Percentiles rank a stretch among this genome's conserved stretches.
phyloP scores from a whole-genome alignment of 2,888 invertebrate species.

The Oithona nana region DNA sequence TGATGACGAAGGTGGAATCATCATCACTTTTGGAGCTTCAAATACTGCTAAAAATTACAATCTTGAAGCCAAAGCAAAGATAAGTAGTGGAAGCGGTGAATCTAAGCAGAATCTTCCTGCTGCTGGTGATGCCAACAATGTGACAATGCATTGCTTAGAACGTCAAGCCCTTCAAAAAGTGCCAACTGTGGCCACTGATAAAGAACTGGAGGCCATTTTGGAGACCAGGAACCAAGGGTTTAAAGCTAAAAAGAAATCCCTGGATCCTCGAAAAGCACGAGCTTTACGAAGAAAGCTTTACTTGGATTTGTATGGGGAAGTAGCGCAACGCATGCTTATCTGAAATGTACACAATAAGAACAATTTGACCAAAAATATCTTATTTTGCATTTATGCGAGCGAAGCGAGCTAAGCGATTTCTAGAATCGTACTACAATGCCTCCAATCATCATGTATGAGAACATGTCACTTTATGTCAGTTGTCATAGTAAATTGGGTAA shows the following conservation, averaged over 20 bases:
- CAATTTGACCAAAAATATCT: too few species aligned
- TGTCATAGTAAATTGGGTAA: too few species aligned
- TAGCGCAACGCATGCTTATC: background rate
- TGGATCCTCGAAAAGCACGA: slow-evolving; percentile 6
- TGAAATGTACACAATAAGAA: too few species aligned
- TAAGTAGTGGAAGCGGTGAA: background rate
- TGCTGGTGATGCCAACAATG: background rate
- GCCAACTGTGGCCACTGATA: slow-evolving; percentile 10
- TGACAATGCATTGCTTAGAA: background rate
- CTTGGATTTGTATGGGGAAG: slow-evolving; percentile 12
- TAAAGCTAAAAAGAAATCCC: background rate
- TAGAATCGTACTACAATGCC: too few species aligned
- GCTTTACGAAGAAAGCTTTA: slow-evolving; percentile 7
- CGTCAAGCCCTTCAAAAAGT: background rate
- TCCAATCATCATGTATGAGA: too few species aligned
- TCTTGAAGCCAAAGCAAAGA: too few species aligned
- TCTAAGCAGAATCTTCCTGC: background rate
- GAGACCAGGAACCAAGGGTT: background rate
- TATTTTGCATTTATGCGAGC: too few species aligned
- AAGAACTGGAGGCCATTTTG: background rate
- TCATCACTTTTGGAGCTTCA: background rate
- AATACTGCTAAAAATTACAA: background rate
- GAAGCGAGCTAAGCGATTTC: too few species aligned
- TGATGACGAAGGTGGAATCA: background rate
- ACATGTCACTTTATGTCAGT: too few species aligned